phyloP scores from a whole-genome alignment of 2,888 invertebrate genomes.

The Parnassius smintheus region DNA sequence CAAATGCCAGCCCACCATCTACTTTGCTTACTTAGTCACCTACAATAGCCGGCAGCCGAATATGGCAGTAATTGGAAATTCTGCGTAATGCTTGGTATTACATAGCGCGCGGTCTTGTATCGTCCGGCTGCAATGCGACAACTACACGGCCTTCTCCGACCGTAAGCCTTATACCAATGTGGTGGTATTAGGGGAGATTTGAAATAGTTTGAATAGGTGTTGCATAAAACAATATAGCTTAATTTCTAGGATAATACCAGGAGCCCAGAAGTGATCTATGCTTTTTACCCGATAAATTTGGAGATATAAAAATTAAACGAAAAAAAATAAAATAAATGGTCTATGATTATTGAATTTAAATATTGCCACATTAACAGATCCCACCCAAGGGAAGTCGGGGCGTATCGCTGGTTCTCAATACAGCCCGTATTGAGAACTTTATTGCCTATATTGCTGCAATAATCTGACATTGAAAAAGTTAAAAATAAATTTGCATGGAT shows the following conservation, averaged over 20 bases:
- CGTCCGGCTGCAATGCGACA: conserved; percentile 47
- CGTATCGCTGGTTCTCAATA: no score
- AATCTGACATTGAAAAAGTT: no score
- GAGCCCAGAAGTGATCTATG: no score
- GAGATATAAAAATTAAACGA: no score
- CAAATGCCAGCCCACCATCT: conserved; percentile 28
- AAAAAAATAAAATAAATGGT: no score
- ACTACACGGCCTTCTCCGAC: conserved; percentile 36
- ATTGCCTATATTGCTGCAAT: no score
- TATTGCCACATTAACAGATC: no score
- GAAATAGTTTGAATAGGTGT: conserved; percentile 2
- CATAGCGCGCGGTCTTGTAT: conserved; percentile 38
- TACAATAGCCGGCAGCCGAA: conserved; percentile 57
- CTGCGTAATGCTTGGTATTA: conserved; percentile 49
- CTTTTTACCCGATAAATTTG: no score
- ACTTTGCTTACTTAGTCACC: conserved; percentile 30
- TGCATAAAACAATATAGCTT: conserved; percentile 7
- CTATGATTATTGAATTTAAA: no score
- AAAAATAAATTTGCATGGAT: no score
- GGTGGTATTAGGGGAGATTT: conserved; percentile 15
- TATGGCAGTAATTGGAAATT: conserved; percentile 70
- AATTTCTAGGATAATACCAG: background rate
- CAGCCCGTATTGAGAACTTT: no score
- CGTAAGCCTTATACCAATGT: conserved; percentile 13
- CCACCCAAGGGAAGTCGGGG: no score